A percentile compares a stretch with the other conserved stretches of the same genome.
Conservation (phyloP, 2,888 invertebrate genomes). For the Drosophila borealis region DNA sequence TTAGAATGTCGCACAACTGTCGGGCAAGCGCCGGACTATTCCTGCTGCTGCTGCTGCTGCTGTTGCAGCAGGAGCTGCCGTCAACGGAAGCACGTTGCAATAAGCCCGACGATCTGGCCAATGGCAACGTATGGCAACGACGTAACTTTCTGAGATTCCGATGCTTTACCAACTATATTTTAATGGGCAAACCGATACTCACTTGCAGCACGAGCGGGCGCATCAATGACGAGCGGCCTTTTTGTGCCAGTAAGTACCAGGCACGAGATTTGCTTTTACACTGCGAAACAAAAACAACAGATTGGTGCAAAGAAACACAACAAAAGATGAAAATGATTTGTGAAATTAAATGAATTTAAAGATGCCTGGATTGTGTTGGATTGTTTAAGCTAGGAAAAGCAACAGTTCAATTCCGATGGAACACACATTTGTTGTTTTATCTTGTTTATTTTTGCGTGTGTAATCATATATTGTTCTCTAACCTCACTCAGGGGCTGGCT, state of each 20-base stretch:
- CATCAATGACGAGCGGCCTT: conserved; percentile 48
- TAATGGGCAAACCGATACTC: conserved; percentile 21
- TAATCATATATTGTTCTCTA: not conserved
- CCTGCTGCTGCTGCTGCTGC: not conserved
- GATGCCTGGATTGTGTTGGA: too few relatives aligned
- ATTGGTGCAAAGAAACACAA: too few relatives aligned
- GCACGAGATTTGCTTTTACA: not conserved
- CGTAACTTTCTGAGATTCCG: conserved; percentile 25
- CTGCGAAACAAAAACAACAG: not conserved
- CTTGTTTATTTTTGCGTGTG: not conserved
- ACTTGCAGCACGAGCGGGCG: conserved; percentile 33
- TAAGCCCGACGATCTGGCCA: conserved; percentile 5
- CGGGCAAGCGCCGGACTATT: not conserved
- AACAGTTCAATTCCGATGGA: too few relatives aligned
- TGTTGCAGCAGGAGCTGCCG: not conserved
- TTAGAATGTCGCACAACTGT: conserved; percentile 35
- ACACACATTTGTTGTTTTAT: not conserved
- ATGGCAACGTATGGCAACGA: not conserved
- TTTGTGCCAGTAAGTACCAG: conserved; percentile 64
- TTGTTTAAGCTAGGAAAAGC: too few relatives aligned
- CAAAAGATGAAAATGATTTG: too few relatives aligned
- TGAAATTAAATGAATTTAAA: too few relatives aligned
- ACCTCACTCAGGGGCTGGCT: conserved; percentile 87
- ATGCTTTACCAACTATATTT: conserved; percentile 13
- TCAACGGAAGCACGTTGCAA: conserved; percentile 31